These are phyloP conservation scores for Sturnus vulgaris DNA, from an alignment of 2,113 vertebrate genomes.

Conservation along the genomic window DNA sequence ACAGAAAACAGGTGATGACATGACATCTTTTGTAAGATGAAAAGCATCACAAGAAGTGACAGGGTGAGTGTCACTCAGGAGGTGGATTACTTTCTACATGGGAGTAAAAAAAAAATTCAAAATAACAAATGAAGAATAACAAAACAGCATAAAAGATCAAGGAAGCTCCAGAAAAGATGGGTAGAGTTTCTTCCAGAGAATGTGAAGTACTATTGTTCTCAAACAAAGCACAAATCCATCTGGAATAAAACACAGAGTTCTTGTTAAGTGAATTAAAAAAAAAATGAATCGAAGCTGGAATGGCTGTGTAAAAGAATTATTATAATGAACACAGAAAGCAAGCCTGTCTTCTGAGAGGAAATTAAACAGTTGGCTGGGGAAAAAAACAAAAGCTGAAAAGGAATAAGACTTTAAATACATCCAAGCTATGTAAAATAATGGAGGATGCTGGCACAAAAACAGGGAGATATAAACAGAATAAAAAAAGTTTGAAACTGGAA, in stretches of 20 bases:
- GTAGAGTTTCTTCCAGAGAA: not conserved
- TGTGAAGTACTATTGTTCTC: not conserved
- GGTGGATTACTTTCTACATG: not conserved
- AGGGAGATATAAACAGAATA: not conserved
- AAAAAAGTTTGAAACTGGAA: not conserved
- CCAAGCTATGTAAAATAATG: not conserved
- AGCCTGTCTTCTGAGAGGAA: not conserved
- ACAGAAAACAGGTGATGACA: not conserved
- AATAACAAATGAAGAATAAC: not conserved
- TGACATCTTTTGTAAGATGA: not conserved
- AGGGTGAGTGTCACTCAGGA: not conserved
- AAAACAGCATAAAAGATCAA: not conserved
- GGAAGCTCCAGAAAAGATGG: not conserved
- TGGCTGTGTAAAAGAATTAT: not conserved
- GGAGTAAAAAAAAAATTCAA: not conserved
- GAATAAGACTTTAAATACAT: not conserved
- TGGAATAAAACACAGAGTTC: not conserved
- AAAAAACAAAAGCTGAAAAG: slow-evolving; percentile 5
- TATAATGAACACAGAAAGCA: not conserved
- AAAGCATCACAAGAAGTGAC: not conserved
- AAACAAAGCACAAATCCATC: not conserved
- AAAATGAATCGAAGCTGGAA: not conserved
- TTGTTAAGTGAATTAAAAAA: not conserved
- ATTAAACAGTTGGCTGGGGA: not conserved
- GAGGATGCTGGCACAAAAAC: not conserved